Conservation (phyloP, 2,888 invertebrate species). For the Leptinotarsa rubiginosa region DNA sequence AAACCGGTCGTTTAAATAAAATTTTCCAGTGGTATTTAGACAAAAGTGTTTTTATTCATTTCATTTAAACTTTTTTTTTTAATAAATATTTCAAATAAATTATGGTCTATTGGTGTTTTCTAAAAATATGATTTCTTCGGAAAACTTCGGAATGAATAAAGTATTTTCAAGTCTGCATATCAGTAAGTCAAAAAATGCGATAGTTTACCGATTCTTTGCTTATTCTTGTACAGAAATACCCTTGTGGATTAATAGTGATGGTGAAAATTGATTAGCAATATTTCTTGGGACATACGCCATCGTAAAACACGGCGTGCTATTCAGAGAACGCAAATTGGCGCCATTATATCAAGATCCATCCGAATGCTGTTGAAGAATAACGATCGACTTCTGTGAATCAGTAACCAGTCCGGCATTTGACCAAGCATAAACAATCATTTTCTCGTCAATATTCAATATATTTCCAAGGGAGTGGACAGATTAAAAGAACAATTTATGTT, state of each 20-base stretch:
- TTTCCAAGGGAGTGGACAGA: slow-evolving; percentile 2
- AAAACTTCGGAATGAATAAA: too few species aligned
- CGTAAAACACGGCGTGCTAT: background rate
- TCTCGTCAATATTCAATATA: slow-evolving; percentile 18
- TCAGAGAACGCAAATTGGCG: slow-evolving; percentile 3
- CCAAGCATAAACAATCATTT: slow-evolving; percentile 18
- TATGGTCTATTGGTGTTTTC: too few species aligned
- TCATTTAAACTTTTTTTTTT: too few species aligned
- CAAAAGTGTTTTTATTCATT: too few species aligned
- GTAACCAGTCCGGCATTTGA: slow-evolving; percentile 7
- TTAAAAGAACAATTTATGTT: slow-evolving; percentile 23
- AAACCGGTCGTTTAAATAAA: too few species aligned
- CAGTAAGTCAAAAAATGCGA: too few species aligned
- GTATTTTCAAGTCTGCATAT: too few species aligned
- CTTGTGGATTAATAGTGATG: background rate
- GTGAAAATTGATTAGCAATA: background rate
- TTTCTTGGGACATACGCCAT: background rate
- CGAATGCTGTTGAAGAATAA: slow-evolving; percentile 7
- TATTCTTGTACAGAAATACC: background rate
- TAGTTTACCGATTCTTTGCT: too few species aligned
- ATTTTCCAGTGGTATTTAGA: too few species aligned
- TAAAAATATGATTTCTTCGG: too few species aligned
- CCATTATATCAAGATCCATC: slow-evolving; percentile 10
- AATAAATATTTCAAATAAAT: too few species aligned
- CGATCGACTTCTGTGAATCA: slow-evolving; percentile 10